Base-by-base conservation (phyloP, 1,140 invertebrate species). In the Orius insidiosus region DNA sequence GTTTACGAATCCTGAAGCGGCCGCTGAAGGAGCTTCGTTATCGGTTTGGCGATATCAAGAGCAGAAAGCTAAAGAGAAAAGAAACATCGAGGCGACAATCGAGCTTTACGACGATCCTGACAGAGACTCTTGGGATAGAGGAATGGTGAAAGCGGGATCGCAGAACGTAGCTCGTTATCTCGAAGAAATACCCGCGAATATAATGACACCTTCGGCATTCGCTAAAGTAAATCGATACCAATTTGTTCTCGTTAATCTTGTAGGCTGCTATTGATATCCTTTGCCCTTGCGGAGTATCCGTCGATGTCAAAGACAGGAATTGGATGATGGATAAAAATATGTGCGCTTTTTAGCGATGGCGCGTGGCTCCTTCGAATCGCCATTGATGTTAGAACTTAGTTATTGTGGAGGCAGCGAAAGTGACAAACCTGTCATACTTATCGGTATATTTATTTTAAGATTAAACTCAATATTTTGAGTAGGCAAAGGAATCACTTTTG, bases 401-500 rank as follows among this genome's bases (percentile, higher is more conserved):
- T 64, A 64, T 45, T 40, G 53, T 14, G 53, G 52, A 36, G 60
- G 59, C 30, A 41, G 11, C 14, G 45, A 51, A 11, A 46, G 52
- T n/a, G 53, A 58, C n/a, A 58, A 59, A 39, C 64, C 62, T 8
- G 41, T 63, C 3, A 60, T 58, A 16, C 36, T 63, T 35, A 56
- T 63, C 11, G 62, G 61, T 59, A 53, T 55, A 63, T 7, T 24
- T 24, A 7, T 24, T 24, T 4, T 24, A 24, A 4, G 7, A 24
- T 3, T 7, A 24, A 31, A 36, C 9, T 49, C 9, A 32, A 38
- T n/a, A 40, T 10, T 44, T 18, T 19, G 43, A 48, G 1, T 41
- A 59, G 62, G 80, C 1, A 83, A 92, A 63, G 88, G 88, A n/a
- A 76, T 92, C 3, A 90, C 85, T 2, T 92, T 92, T 62, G 85